These are phyloP conservation scores for Crotalus viridis DNA, from an alignment of 2,113 vertebrate species.

Conservation along the genomic window DNA sequence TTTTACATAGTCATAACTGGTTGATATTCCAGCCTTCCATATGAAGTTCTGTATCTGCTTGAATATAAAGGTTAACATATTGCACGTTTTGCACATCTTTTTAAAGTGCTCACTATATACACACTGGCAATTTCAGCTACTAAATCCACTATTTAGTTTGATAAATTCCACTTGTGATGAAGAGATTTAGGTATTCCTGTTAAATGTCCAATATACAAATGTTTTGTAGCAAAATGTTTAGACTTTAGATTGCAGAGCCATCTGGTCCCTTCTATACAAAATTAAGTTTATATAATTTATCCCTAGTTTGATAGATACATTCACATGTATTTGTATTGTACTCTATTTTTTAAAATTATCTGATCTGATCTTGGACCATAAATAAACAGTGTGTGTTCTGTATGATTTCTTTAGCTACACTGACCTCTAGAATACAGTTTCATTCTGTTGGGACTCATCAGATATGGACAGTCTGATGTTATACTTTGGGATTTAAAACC, in stretches of 20 bases:
- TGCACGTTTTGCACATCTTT: not conserved
- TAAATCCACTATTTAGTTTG: not conserved
- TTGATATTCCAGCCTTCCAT: not conserved
- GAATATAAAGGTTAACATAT: not conserved
- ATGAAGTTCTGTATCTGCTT: not conserved
- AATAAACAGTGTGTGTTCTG: not conserved
- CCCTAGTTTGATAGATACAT: not conserved
- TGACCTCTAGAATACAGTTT: too few species aligned
- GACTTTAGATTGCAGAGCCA: not conserved
- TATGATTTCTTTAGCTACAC: too few species aligned
- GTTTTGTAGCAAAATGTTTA: not conserved
- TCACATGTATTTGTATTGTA: not conserved
- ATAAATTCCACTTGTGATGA: not conserved
- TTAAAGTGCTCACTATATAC: not conserved
- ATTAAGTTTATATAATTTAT: not conserved
- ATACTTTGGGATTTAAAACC: too few species aligned
- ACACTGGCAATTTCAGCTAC: not conserved
- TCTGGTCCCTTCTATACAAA: not conserved
- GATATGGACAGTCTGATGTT: too few species aligned
- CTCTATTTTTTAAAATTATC: not conserved
- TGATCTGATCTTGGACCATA: not conserved
- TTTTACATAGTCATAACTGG: not conserved
- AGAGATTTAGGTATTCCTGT: not conserved
- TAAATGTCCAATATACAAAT: not conserved
- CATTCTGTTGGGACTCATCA: too few species aligned